Evolutionary conservation across 2,888 invertebrate species (phyloP).

Genomic region (Fragum fragum): DNA sequence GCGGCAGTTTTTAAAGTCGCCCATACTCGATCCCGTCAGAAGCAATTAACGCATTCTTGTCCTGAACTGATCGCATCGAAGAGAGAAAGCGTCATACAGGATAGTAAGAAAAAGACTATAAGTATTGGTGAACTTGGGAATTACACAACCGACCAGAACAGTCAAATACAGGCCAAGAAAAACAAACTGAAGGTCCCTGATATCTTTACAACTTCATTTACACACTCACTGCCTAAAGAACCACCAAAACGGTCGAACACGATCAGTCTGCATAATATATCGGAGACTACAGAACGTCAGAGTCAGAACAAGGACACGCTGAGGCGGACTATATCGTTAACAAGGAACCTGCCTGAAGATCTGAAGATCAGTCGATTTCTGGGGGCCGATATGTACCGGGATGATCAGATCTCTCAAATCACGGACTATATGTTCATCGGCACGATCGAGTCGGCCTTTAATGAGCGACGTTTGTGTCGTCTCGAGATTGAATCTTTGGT

Average conservation of each 20-base stretch:
- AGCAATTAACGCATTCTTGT: constrained; percentile 56
- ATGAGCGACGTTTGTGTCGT: constrained; percentile 87
- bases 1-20: constrained; percentile 58
- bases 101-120: constrained; percentile 27
- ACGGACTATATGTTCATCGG: constrained; percentile 86
- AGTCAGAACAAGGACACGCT: constrained; percentile 29
- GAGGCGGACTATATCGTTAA: constrained; percentile 49
- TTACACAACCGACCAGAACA: constrained; percentile 23
- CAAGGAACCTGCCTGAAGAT: constrained; percentile 34
- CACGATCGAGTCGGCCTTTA: constrained; percentile 86
- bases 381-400: constrained; percentile 67
- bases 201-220: constrained; percentile 74
- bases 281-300: constrained; percentile 16
- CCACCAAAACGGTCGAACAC: constrained; percentile 1
- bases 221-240: constrained; percentile 58
- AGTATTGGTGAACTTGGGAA: constrained; percentile 48
- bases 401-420: constrained; percentile 73
- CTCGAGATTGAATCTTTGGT: constrained; percentile 87
- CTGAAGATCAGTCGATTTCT: constrained; percentile 40
- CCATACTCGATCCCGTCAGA: constrained; percentile 38
- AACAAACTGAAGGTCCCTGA: constrained; percentile 66
- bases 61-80: constrained; percentile 47
- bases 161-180: background rate
- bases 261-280: constrained; percentile 51
- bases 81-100: background rate